Evolutionary conservation across 64 coral and sea anemone genomes (phyloP).

Genomic region (Anthopleura sola): DNA sequence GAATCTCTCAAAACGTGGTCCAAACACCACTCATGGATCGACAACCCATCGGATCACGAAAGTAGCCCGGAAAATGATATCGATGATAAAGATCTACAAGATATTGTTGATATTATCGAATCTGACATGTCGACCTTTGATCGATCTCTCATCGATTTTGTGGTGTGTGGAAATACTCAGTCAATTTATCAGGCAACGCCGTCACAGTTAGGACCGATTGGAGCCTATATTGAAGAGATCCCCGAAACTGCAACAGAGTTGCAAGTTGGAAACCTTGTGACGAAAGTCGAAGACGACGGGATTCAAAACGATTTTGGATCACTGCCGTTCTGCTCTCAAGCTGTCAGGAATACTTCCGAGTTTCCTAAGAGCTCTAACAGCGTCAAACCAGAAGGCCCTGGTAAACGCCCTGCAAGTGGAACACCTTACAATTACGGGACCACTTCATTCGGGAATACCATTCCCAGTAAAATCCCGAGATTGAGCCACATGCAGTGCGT

Average conservation of each 20-base stretch:
- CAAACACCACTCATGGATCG: slow-evolving; percentile 15
- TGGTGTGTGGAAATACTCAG: slow-evolving; percentile 24
- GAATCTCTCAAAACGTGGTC: neutral
- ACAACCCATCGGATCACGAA: neutral
- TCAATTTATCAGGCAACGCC: neutral
- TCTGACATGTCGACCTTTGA: slow-evolving; percentile 38
- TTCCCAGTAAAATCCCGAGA: neutral
- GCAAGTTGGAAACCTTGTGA: neutral
- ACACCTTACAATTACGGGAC: neutral
- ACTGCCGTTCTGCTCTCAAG: neutral
- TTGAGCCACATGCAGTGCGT: slow-evolving; percentile 14
- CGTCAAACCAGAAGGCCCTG: neutral
- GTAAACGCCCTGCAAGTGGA: slow-evolving; percentile 5
- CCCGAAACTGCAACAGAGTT: neutral
- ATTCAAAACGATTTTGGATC: neutral
- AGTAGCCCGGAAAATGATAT: slow-evolving; percentile 21
- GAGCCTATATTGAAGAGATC: neutral
- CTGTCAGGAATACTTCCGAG: neutral
- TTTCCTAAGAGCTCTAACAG: neutral
- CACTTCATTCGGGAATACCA: neutral
- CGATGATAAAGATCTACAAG: slow-evolving; percentile 46
- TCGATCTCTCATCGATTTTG: slow-evolving; percentile 41
- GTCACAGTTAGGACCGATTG: neutral
- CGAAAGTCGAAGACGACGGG: slow-evolving; percentile 40
- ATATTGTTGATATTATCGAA: slow-evolving; percentile 38